A percentile compares a stretch with the other conserved stretches of the same genome.
Evolutionary conservation across 2,888 invertebrate species (phyloP).

Genomic region (Galerucella pusilla): DNA sequence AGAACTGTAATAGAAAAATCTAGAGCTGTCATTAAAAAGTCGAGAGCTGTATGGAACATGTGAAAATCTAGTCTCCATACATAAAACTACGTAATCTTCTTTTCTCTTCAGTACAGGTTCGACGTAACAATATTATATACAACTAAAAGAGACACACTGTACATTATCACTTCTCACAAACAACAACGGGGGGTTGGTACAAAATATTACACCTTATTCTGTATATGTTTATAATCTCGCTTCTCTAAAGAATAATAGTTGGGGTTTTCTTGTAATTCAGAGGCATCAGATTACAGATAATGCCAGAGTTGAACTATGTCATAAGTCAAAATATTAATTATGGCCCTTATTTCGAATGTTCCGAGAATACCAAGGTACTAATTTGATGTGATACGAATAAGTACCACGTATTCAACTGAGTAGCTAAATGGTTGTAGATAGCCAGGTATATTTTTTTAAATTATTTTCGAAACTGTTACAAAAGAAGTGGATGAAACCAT

Average conservation of each 20-base stretch:
- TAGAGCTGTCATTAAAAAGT: too few relatives aligned
- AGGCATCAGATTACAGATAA: slow-evolving; percentile 49
- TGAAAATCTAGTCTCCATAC: too few relatives aligned
- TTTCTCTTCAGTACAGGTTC: too few relatives aligned
- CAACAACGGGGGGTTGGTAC: slow-evolving; percentile 57
- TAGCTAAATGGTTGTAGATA: background rate
- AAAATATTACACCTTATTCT: slow-evolving; percentile 56
- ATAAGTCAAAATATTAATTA: slow-evolving; percentile 46
- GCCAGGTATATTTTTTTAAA: background rate
- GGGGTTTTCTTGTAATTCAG: slow-evolving; percentile 48
- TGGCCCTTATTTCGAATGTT: slow-evolving; percentile 31
- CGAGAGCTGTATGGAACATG: too few relatives aligned
- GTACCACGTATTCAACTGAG: background rate
- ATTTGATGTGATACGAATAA: slow-evolving; percentile 25
- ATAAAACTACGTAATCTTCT: too few relatives aligned
- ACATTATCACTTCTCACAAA: slow-evolving; percentile 62
- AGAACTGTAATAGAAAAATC: too few relatives aligned
- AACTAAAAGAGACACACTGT: slow-evolving; percentile 35
- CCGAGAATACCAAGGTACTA: slow-evolving; percentile 27
- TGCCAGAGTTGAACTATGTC: slow-evolving; percentile 38
- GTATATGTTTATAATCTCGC: slow-evolving; percentile 40
- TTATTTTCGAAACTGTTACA: background rate
- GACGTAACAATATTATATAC: too few relatives aligned
- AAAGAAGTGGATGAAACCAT: too few relatives aligned
- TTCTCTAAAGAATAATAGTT: slow-evolving; percentile 43